A percentile compares a stretch with the other conserved stretches of the same genome.
phyloP scores from a whole-genome alignment of 2,888 invertebrate species.

The Drosophila emarginata region DNA sequence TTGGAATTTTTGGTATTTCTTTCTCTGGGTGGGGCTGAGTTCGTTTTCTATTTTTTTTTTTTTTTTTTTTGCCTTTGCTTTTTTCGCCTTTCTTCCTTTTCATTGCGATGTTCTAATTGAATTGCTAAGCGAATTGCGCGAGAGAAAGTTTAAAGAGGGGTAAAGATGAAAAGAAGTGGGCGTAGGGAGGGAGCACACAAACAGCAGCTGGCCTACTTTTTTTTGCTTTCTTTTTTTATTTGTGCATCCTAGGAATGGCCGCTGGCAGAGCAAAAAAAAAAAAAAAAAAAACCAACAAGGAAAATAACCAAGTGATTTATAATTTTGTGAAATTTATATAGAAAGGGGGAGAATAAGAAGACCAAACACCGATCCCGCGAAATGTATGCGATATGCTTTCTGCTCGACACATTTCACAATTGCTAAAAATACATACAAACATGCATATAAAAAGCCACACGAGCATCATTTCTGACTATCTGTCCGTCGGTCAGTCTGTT shows the following conservation, averaged over 20 bases:
- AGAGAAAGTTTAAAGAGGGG: background rate
- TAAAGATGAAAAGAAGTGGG: no score
- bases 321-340: conserved; percentile 60
- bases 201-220: conserved; percentile 1
- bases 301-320: conserved; percentile 51
- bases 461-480: conserved; percentile 32
- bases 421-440: conserved; percentile 57
- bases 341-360: conserved; percentile 12
- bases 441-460: conserved; percentile 57
- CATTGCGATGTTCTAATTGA: conserved; percentile 10
- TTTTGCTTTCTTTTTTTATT: background rate
- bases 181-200: background rate
- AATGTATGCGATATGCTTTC: conserved; percentile 25
- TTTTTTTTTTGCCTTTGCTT: background rate
- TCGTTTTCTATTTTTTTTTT: background rate
- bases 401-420: conserved; percentile 65
- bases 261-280: background rate
- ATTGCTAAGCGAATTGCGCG: conserved; percentile 6
- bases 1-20: conserved; percentile 15
- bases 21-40: conserved; percentile 9
- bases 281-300: no score
- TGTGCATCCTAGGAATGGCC: background rate
- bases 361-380: background rate
- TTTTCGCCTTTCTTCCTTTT: background rate
- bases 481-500: background rate